These are phyloP conservation scores for Lydus trimaculatus DNA, from an alignment of 2,888 invertebrate species.

Conservation along the genomic window DNA sequence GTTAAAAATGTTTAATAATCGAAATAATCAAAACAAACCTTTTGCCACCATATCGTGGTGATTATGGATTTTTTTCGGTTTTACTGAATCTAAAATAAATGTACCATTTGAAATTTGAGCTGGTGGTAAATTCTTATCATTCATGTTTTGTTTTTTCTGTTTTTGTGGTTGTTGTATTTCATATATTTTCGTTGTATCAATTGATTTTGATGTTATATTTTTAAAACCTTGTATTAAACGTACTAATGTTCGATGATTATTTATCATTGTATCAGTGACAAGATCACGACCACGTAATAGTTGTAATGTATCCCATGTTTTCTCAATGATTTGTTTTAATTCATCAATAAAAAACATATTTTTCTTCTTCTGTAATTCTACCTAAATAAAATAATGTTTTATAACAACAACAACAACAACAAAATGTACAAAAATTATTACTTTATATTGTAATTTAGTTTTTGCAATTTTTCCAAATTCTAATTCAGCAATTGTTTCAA, in stretches of 20 bases:
- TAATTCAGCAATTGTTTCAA: constrained; percentile 35
- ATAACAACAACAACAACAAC: background rate
- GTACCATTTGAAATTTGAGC: constrained; percentile 38
- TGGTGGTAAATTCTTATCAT: constrained; percentile 17
- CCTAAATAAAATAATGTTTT: constrained; percentile 29
- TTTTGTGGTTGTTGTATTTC: constrained; percentile 20
- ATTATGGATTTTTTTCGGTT: constrained; percentile 35
- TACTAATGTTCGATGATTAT: constrained; percentile 67
- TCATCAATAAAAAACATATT: constrained; percentile 44
- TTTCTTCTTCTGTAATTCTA: constrained; percentile 42
- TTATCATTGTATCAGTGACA: constrained; percentile 65
- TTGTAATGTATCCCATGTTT: constrained; percentile 63
- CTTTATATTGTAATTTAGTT: constrained; percentile 21
- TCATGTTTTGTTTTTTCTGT: constrained; percentile 14
- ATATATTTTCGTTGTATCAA: constrained; percentile 34
- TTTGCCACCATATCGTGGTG: constrained; percentile 47
- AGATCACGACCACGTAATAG: constrained; percentile 68
- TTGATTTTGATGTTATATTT: constrained; percentile 60
- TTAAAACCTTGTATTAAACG: constrained; percentile 67
- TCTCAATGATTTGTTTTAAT: constrained; percentile 42
- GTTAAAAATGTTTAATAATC: background rate
- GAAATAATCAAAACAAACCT: constrained; percentile 45
- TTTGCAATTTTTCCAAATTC: constrained; percentile 34
- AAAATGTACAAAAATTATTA: background rate
- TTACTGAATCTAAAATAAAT: constrained; percentile 34